phyloP scores from a whole-genome alignment of 2,113 vertebrate genomes.

The Rhea pennata region DNA sequence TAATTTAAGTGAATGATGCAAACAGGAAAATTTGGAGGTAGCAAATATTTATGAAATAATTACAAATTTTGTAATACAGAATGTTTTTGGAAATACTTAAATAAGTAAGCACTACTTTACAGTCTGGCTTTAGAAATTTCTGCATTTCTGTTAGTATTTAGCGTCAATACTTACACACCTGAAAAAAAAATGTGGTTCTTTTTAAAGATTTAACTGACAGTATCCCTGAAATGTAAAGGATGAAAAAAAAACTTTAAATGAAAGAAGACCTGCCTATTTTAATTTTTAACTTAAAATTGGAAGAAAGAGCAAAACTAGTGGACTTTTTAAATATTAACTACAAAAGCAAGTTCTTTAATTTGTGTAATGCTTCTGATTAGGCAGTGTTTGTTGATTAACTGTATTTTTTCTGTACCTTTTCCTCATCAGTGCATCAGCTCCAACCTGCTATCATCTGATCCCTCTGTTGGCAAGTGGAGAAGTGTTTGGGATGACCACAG shows the following conservation, averaged over 20 bases:
- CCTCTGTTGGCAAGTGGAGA: constrained; percentile 81
- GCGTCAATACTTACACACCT: not conserved
- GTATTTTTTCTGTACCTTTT: not conserved
- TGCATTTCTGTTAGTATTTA: not conserved
- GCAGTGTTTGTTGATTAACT: not conserved
- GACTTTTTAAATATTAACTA: not conserved
- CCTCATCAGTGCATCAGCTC: constrained; percentile 80
- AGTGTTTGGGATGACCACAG: constrained; percentile 75
- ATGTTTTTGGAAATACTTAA: not conserved
- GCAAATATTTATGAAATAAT: not conserved
- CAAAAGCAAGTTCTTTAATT: not conserved
- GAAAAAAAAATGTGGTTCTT: not conserved
- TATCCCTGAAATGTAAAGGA: not conserved
- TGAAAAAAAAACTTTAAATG: not conserved
- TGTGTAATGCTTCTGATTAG: not conserved
- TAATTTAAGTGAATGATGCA: not conserved
- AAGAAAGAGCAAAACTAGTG: not conserved
- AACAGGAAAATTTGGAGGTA: not conserved
- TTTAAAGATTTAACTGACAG: not conserved
- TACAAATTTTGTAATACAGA: not conserved
- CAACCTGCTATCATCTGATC: constrained; percentile 81
- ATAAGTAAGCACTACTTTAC: not conserved
- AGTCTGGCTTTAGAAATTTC: not conserved
- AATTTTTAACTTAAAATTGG: not conserved
- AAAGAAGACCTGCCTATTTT: not conserved